phyloP scores from a whole-genome alignment of 1,140 invertebrate genomes.

The Leptestheria dahalacensis region DNA sequence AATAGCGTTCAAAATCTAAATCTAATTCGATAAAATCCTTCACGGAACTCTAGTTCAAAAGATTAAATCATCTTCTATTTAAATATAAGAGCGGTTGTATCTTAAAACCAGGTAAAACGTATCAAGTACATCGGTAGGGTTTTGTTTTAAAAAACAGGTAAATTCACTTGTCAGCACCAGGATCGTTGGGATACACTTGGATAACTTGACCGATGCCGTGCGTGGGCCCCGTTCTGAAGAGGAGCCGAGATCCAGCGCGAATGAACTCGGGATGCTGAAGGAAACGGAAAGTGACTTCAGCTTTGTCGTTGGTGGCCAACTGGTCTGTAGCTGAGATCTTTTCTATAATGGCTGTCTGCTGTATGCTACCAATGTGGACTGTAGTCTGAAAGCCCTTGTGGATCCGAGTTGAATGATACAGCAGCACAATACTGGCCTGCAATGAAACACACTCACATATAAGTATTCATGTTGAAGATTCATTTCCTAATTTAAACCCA shows the following conservation, averaged over 20 bases:
- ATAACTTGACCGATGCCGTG: constrained; percentile 84
- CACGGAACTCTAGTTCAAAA: too few species aligned
- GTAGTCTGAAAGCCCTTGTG: constrained; percentile 82
- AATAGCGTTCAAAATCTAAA: too few species aligned
- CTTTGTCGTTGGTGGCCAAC: constrained; percentile 65
- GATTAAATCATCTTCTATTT: too few species aligned
- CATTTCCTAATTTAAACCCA: too few species aligned
- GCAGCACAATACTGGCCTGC: constrained; percentile 66
- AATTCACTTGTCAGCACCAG: constrained; percentile 14
- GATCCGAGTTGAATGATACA: constrained; percentile 70
- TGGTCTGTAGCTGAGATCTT: constrained; percentile 40
- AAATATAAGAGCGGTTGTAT: too few species aligned
- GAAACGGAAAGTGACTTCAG: constrained; percentile 76
- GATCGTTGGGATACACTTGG: constrained; percentile 50
- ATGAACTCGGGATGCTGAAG: constrained; percentile 80
- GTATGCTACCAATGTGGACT: constrained; percentile 83
- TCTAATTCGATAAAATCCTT: too few species aligned
- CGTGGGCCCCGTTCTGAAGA: constrained; percentile 75
- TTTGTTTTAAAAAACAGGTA: too few species aligned
- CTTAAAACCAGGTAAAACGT: too few species aligned
- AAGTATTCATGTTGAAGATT: too few species aligned
- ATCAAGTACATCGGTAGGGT: too few species aligned
- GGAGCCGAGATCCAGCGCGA: constrained; percentile 62
- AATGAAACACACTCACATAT: constrained; percentile 21
- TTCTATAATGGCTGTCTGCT: constrained; percentile 79